Percentiles rank a stretch among this genome's conserved stretches.
Evolutionary conservation across 2,113 vertebrate species (phyloP).

Genomic region (Anthoscopus minutus): DNA sequence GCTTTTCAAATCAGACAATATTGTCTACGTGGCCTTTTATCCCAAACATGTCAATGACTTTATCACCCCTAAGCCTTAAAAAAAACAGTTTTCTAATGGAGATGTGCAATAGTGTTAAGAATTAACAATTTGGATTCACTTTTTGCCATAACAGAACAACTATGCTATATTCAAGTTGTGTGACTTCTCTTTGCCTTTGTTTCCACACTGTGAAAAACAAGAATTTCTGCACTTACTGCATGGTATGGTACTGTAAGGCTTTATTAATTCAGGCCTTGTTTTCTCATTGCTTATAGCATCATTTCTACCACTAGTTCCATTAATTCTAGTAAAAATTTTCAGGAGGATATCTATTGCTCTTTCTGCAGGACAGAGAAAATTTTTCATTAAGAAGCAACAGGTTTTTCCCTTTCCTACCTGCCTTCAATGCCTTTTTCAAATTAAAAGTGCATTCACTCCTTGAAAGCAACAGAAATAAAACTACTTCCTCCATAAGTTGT

Average conservation of each 20-base stretch:
- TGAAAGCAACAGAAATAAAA: not conserved
- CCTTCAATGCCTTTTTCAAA: not conserved
- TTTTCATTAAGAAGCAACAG: not conserved
- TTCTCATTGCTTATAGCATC: not conserved
- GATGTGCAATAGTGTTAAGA: not conserved
- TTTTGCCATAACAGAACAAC: not conserved
- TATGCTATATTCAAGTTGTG: not conserved
- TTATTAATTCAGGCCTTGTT: not conserved
- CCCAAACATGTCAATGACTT: not conserved
- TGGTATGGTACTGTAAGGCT: not conserved
- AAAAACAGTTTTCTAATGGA: not conserved
- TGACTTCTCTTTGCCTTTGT: not conserved
- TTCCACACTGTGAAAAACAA: not conserved
- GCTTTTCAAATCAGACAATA: not conserved
- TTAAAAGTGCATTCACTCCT: not conserved
- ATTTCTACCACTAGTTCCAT: not conserved
- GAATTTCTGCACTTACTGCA: not conserved
- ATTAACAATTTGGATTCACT: not conserved
- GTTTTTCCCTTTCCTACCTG: not conserved
- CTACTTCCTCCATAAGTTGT: not conserved
- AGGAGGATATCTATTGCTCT: not conserved
- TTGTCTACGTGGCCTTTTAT: not conserved
- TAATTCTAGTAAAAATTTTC: not conserved
- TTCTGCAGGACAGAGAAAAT: not conserved
- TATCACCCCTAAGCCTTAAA: not conserved